A percentile compares a stretch with the other conserved stretches of the same genome.
Evolutionary conservation across 2,113 vertebrate genomes (phyloP).

Genomic region (Butorides virescens): DNA sequence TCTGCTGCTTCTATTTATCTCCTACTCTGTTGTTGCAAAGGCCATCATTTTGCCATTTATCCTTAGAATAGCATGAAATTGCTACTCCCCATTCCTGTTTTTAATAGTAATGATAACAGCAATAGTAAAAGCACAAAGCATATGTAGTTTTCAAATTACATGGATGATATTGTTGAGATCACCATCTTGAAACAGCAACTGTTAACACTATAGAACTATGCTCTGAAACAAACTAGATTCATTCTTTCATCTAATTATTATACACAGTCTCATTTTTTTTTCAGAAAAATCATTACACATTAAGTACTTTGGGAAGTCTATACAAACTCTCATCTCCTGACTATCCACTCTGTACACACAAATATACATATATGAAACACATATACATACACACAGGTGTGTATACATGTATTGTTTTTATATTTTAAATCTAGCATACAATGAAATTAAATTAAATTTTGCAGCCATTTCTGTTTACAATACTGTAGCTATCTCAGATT

Average conservation of each 20-base stretch:
- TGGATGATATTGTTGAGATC: neutral
- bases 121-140: neutral
- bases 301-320: neutral
- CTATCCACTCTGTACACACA: neutral
- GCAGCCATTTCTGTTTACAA: neutral
- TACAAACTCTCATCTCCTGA: too few species aligned
- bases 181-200: neutral
- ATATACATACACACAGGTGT: neutral
- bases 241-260: neutral
- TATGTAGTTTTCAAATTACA: neutral
- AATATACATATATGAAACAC: neutral
- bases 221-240: neutral
- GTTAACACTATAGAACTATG: neutral
- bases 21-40: neutral
- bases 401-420: neutral
- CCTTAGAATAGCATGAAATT: neutral
- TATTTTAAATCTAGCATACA: neutral
- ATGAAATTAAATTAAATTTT: neutral
- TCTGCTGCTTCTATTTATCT: neutral
- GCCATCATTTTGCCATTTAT: neutral
- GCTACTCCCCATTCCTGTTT: neutral
- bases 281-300: neutral
- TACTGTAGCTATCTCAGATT: neutral
- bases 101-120: neutral
- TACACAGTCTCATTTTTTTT: neutral